Percentiles rank a stretch among this genome's conserved stretches.
Conservation (phyloP, 2,113 vertebrate genomes). For the Syngnathus floridae region DNA sequence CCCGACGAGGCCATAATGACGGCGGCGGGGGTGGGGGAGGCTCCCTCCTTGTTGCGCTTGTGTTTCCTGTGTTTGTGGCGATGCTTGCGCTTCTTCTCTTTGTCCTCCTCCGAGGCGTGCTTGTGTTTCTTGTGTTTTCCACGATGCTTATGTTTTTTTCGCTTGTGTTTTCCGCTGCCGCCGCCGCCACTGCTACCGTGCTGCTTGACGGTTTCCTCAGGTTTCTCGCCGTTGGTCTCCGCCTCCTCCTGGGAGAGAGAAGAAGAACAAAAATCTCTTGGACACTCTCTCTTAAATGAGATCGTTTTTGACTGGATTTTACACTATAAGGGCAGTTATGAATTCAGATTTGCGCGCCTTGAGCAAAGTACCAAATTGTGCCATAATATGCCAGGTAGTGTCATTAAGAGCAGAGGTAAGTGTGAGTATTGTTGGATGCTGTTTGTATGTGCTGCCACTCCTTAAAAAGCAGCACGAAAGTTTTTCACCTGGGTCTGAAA, state of each 20-base stretch:
- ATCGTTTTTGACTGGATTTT: too few species aligned
- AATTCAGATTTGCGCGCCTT: too few species aligned
- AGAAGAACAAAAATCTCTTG: too few species aligned
- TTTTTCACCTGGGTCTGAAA: too few species aligned
- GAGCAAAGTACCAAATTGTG: too few species aligned
- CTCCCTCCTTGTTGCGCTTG: constrained; percentile 81
- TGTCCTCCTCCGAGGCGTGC: constrained; percentile 88
- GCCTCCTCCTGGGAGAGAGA: constrained; percentile 62
- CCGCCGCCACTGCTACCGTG: constrained; percentile 51
- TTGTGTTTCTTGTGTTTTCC: constrained; percentile 99
- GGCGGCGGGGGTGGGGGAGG: constrained; percentile 8
- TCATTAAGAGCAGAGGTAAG: too few species aligned
- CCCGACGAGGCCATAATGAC: constrained; percentile 43
- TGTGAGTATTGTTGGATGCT: too few species aligned
- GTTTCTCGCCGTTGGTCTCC: constrained; percentile 77
- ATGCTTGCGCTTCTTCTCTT: constrained; percentile 90
- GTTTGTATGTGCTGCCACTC: too few species aligned
- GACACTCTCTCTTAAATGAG: too few species aligned
- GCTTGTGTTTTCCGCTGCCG: constrained; percentile 83
- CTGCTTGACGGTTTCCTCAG: constrained; percentile 77
- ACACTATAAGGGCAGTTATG: too few species aligned
- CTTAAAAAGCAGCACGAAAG: too few species aligned
- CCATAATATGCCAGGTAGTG: too few species aligned
- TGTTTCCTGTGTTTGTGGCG: constrained; percentile 97
- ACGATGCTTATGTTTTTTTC: constrained; percentile 98